A percentile compares a stretch with the other conserved stretches of the same genome.
These are phyloP conservation scores for Aurelia coerulea DNA, from an alignment of 30 jellyfish, hydroid and myxozoan genomes.

Conservation along the genomic window DNA sequence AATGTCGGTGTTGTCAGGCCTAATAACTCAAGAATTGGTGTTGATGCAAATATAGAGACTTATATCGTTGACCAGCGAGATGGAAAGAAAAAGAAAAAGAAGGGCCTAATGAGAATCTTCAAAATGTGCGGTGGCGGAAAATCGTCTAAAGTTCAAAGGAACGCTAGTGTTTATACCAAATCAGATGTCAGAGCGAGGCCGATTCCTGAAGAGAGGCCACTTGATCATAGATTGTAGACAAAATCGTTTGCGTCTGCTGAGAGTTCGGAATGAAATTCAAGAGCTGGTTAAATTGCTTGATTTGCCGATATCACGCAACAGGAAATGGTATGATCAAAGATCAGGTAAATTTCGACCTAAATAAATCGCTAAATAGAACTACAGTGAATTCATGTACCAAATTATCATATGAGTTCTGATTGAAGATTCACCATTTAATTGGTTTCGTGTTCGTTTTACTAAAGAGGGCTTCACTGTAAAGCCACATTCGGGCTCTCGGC, in stretches of 20 bases:
- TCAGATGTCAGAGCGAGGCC: slow-evolving; percentile 62
- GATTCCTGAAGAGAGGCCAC: slow-evolving; percentile 64
- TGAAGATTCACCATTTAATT: too few species aligned
- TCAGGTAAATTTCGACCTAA: too few species aligned
- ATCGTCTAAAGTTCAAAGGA: slow-evolving; percentile 54
- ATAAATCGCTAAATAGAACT: too few species aligned
- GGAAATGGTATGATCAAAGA: too few species aligned
- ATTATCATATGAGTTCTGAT: too few species aligned
- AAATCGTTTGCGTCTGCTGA: background rate
- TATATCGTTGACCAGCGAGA: slow-evolving; percentile 30
- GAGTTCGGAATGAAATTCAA: background rate
- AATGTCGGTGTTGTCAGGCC: slow-evolving; percentile 90
- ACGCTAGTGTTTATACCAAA: slow-evolving; percentile 48
- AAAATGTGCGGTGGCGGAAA: slow-evolving; percentile 83
- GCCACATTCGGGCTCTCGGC: too few species aligned
- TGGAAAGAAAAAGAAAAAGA: slow-evolving; percentile 76
- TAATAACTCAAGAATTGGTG: slow-evolving; percentile 83
- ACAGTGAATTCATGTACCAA: too few species aligned
- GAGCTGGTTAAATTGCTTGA: background rate
- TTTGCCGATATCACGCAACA: background rate
- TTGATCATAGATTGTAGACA: slow-evolving; percentile 20
- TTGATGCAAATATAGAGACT: slow-evolving; percentile 69
- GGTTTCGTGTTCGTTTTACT: too few species aligned
- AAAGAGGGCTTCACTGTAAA: too few species aligned
- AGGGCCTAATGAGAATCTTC: slow-evolving; percentile 82